Evolutionary conservation across 2,888 invertebrate species (phyloP), one percentile per base, ranked within the genome.

Genomic region (Ypsolopha scabrella): DNA sequence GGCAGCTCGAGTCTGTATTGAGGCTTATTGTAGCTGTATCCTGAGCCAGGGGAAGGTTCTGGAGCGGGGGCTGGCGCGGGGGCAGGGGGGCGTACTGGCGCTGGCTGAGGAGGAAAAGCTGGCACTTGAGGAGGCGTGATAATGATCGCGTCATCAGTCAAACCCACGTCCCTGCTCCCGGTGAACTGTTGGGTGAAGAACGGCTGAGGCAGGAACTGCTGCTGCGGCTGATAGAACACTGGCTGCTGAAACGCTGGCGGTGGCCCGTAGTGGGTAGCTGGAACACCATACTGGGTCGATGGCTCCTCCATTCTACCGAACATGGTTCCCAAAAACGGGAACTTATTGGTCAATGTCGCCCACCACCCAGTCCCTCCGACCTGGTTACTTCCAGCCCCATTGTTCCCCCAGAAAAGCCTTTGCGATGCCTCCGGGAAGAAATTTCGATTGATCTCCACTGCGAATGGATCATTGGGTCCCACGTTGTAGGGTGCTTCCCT

Each of bases 131-230:
- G 86, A 9, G 86, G 80, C 0, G 86, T 86, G 55, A 86, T 73
- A 50, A 86, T 85, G 35, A 86, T 75, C 6, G 86, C 80, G 47
- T 86, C 86, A 51, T 86, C 86, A 0, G 86, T 86, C 34, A 86
- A 57, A 0, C 68, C 79, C 7, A 85, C 80, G 52, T 86, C 85
- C 2, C 86, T 77, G 1, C 66, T 70, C 3, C 13, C n/a, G 9
- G n/a, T 14, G 38, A 41, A 35, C 41, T 7, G 56, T 60, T 0
- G 63, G 57, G 6, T 60, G 11, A 63, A 34, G 45, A 39, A 62
- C 41, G 63, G 66, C 43, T 53, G 54, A 41, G 58, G 58, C 45
- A 55, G 55, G 11, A 55, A 53, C 48, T 65, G 70, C 45, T 58
- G 55, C 10, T 24, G 50, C 34, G 59, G 60, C 11, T 58, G 50